Conservation (phyloP, 1,140 invertebrate genomes). For the Drosophila simulans region DNA sequence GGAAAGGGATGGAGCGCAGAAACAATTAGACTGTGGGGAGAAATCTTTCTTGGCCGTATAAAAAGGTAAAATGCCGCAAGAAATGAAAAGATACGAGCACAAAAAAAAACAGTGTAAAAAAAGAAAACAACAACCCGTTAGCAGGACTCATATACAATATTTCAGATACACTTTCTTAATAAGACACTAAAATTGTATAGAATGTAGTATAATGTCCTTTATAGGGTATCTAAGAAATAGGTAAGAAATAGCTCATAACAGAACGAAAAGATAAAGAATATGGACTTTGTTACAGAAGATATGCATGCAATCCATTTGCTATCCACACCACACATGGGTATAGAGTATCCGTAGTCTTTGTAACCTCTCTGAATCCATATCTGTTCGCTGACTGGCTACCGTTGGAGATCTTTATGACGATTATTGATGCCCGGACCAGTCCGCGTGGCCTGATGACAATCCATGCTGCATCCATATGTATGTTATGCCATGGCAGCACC, state of each 20-base stretch:
- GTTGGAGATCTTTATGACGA: constrained; percentile 73
- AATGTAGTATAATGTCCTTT: too few relatives aligned
- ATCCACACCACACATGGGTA: too few relatives aligned
- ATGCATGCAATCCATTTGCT: too few relatives aligned
- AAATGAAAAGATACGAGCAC: constrained; percentile 31
- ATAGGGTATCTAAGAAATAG: too few relatives aligned
- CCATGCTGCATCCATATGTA: constrained; percentile 14
- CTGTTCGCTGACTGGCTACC: constrained; percentile 48
- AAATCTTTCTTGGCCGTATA: constrained; percentile 55
- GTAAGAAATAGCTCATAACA: too few relatives aligned
- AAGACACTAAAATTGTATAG: too few relatives aligned
- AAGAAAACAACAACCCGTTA: constrained; percentile 18
- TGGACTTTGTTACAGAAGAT: too few relatives aligned
- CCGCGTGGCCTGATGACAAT: constrained; percentile 66
- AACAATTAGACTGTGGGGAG: constrained; percentile 75
- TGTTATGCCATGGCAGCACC: constrained; percentile 22
- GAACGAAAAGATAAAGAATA: too few relatives aligned
- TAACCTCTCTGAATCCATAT: neutral
- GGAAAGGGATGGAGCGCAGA: constrained; percentile 25
- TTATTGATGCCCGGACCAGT: constrained; percentile 68
- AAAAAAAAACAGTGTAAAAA: constrained; percentile 12
- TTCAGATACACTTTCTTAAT: neutral
- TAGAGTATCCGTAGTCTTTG: constrained; percentile 2
- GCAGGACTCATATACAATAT: constrained; percentile 5
- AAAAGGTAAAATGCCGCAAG: constrained; percentile 51